Conservation (phyloP, 2,888 invertebrate genomes). For the Polydrusus cervinus region DNA sequence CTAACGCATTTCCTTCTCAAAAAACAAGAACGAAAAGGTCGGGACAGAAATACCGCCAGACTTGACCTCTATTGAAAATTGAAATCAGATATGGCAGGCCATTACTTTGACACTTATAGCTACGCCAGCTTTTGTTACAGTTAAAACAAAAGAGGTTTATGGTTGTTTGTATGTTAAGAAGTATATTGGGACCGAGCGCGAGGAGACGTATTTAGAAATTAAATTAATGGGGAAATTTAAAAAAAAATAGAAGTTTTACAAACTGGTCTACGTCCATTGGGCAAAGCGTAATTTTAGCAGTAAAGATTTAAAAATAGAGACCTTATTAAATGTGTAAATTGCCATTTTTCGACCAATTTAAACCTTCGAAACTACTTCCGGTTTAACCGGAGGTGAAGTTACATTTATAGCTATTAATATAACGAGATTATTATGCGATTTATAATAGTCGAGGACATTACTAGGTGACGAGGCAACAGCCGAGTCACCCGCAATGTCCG, state of each 20-base stretch:
- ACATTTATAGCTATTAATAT: too few species aligned
- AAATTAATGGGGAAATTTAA: not conserved
- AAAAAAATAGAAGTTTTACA: not conserved
- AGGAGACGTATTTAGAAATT: not conserved
- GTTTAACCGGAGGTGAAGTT: too few species aligned
- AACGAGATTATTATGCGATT: too few species aligned
- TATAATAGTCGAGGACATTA: too few species aligned
- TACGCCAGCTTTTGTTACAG: constrained; percentile 26
- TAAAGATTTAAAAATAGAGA: too few species aligned
- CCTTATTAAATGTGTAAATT: too few species aligned
- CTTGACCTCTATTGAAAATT: constrained; percentile 45
- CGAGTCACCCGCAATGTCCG: too few species aligned
- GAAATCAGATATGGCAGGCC: constrained; percentile 44
- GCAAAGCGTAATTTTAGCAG: too few species aligned
- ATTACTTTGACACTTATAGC: constrained; percentile 36
- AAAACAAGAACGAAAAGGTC: constrained; percentile 23
- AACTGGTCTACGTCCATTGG: too few species aligned
- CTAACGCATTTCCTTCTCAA: not conserved
- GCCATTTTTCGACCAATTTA: too few species aligned
- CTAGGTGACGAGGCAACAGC: too few species aligned
- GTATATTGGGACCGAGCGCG: not conserved
- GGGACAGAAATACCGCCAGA: constrained; percentile 40
- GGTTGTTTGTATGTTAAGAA: not conserved
- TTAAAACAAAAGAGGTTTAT: constrained; percentile 33
- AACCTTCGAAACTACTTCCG: too few species aligned